Evolutionary conservation across 2,113 vertebrate species (phyloP).

Genomic region (Neoarius graeffei): DNA sequence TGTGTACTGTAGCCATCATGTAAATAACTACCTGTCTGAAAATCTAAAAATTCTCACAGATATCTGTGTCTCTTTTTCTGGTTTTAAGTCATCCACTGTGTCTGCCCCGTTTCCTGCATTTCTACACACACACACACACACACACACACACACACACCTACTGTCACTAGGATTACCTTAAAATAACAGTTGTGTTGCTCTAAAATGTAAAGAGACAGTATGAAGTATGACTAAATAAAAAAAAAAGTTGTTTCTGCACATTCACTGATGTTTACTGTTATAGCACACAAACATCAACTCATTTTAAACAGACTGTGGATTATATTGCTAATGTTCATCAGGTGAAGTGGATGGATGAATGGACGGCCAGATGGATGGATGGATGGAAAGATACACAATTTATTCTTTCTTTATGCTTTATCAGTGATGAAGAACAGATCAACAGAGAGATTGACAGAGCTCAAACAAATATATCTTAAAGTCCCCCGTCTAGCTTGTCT

Average conservation of each 20-base stretch:
- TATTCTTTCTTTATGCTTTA: neutral
- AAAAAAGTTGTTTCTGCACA: neutral
- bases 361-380: neutral
- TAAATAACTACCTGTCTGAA: conserved; percentile 24
- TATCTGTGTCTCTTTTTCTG: neutral
- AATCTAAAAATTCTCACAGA: neutral
- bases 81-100: neutral
- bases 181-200: neutral
- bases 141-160: neutral
- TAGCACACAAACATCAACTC: neutral
- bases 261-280: neutral
- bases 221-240: neutral
- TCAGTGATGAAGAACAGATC: neutral
- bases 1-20: neutral
- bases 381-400: neutral
- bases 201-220: neutral
- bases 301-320: neutral
- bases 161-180: neutral
- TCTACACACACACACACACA: neutral
- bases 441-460: neutral
- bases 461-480: neutral
- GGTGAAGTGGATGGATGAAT: neutral
- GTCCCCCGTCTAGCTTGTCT: neutral
- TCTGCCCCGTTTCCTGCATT: neutral
- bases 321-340: neutral